Percentiles rank a stretch among this genome's conserved stretches.
These are phyloP conservation scores for Oncorhynchus tshawytscha DNA, from an alignment of 2,113 vertebrate genomes.

Conservation along the genomic window DNA sequence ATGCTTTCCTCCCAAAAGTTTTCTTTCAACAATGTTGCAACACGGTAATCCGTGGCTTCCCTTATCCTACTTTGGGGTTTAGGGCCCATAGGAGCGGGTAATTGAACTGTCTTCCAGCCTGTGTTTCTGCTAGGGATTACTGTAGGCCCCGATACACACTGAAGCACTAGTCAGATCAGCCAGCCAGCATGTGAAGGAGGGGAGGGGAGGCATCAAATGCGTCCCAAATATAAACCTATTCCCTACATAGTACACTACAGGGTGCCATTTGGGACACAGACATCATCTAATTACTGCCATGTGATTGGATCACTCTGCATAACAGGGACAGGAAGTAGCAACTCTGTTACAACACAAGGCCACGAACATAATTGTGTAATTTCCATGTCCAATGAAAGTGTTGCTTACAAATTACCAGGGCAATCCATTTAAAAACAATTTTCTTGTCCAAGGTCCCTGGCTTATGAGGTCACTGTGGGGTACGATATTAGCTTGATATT, in stretches of 20 bases:
- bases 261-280: too few relatives aligned
- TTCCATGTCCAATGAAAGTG: conserved; percentile 70
- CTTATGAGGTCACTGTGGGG: conserved; percentile 47
- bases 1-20: conserved; percentile 55
- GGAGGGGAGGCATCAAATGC: background rate
- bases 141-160: conserved; percentile 59
- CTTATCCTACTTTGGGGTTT: conserved; percentile 64
- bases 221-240: too few relatives aligned
- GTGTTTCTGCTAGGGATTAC: conserved; percentile 69
- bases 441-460: conserved; percentile 21
- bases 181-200: conserved; percentile 52
- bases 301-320: conserved; percentile 63
- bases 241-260: too few relatives aligned
- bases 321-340: conserved; percentile 46
- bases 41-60: conserved; percentile 57
- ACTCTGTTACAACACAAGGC: conserved; percentile 13
- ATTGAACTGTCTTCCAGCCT: conserved; percentile 70
- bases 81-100: conserved; percentile 66
- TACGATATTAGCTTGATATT: conserved; percentile 63
- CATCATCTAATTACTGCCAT: conserved; percentile 64
- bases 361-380: conserved; percentile 66
- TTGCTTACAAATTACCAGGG: conserved; percentile 67
- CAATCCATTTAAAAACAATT: conserved; percentile 70
- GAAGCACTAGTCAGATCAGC: conserved; percentile 42
- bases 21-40: conserved; percentile 61